These are phyloP conservation scores for Tetragnatha montana DNA, from an alignment of 2,888 invertebrate genomes.

Conservation along the genomic window DNA sequence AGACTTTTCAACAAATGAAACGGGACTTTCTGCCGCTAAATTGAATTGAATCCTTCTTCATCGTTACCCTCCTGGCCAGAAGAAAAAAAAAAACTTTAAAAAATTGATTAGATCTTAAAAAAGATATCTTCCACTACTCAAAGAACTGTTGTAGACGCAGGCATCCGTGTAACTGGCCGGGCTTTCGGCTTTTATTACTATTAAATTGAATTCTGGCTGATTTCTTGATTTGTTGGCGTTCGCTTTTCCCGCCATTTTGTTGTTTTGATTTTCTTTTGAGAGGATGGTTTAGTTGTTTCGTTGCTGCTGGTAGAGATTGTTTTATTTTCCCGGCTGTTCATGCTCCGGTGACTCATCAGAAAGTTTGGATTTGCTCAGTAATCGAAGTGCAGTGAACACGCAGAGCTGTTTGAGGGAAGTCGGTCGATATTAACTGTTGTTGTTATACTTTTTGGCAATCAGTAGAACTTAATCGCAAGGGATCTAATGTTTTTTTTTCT, in stretches of 20 bases:
- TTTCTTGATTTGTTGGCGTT: constrained; percentile 20
- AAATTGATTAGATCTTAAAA: constrained; percentile 36
- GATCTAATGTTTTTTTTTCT: no score
- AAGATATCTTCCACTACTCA: constrained; percentile 2
- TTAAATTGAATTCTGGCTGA: constrained; percentile 30
- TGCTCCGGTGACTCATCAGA: no score
- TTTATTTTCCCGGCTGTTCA: neutral
- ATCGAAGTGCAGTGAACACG: no score
- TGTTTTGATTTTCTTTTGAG: neutral
- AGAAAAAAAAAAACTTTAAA: constrained; percentile 2
- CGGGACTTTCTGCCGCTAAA: neutral
- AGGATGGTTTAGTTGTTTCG: neutral
- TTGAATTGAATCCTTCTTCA: constrained; percentile 31
- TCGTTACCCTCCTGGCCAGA: constrained; percentile 7
- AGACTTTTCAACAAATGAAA: constrained; percentile 44
- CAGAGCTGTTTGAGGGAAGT: no score
- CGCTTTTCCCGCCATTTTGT: neutral
- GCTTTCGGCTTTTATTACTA: constrained; percentile 24
- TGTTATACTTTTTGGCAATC: no score
- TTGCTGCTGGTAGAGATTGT: neutral
- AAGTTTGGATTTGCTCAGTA: no score
- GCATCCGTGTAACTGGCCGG: neutral
- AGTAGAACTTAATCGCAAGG: no score
- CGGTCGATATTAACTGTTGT: no score
- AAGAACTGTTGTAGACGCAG: neutral